phyloP scores from a whole-genome alignment of 2,113 vertebrate species.

The Rhinogobius similis region DNA sequence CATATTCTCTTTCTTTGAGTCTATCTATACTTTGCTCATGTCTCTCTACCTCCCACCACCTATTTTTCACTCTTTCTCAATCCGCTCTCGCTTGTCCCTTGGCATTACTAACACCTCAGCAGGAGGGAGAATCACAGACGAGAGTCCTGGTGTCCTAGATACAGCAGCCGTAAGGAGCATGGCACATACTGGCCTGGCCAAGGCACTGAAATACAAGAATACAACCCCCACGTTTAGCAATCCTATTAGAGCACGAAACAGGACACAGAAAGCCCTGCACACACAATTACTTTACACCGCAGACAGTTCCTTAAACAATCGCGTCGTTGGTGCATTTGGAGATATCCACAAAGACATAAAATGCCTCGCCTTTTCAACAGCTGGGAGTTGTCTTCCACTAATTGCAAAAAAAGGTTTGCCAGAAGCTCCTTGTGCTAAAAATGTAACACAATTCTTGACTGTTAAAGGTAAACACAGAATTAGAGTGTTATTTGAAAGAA shows the following conservation, averaged over 20 bases:
- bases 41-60: constrained; percentile 52
- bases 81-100: constrained; percentile 62
- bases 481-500: background rate
- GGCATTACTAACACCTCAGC: constrained; percentile 69
- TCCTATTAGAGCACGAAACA: constrained; percentile 41
- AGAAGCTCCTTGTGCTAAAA: background rate
- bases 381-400: constrained; percentile 8
- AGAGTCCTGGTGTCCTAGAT: constrained; percentile 71
- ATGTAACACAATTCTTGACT: background rate
- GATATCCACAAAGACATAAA: constrained; percentile 32
- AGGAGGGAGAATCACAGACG: constrained; percentile 68
- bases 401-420: constrained; percentile 10
- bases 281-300: constrained; percentile 18
- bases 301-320: constrained; percentile 14
- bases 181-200: constrained; percentile 53
- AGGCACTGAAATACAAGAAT: constrained; percentile 34
- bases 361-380: background rate
- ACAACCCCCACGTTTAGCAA: constrained; percentile 32
- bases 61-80: constrained; percentile 65
- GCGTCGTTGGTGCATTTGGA: constrained; percentile 29
- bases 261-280: constrained; percentile 11
- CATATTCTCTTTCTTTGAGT: constrained; percentile 53
- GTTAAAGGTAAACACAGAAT: background rate
- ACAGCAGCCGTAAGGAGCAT: constrained; percentile 55
- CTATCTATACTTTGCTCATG: constrained; percentile 48